phyloP scores from a whole-genome alignment of 2,797 vertebrate genomes.

The Hapalemur alaotrensis region DNA sequence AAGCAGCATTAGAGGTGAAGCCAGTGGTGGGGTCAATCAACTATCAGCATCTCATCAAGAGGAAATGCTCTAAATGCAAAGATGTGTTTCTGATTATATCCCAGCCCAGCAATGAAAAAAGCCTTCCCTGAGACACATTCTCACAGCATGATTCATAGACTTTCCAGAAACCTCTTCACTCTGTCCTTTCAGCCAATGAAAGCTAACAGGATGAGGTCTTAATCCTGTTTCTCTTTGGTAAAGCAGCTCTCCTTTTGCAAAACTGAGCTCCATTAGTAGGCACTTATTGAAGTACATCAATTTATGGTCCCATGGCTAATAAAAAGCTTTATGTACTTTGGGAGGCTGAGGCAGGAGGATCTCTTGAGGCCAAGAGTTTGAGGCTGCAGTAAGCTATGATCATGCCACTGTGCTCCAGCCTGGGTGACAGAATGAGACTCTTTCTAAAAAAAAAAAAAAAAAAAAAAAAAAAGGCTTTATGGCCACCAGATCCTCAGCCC shows the following conservation, averaged over 20 bases:
- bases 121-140: slow-evolving; percentile 47
- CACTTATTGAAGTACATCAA: neutral
- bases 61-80: neutral
- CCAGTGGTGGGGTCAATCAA: neutral
- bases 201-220: neutral
- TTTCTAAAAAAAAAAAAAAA: neutral
- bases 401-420: neutral
- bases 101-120: slow-evolving; percentile 66
- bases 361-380: no score
- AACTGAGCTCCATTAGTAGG: neutral
- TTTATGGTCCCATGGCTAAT: neutral
- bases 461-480: neutral
- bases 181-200: slow-evolving; percentile 59
- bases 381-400: neutral
- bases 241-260: neutral
- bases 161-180: neutral
- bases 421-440: neutral
- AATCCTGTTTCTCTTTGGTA: neutral
- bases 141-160: slow-evolving; percentile 65
- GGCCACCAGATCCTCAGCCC: neutral
- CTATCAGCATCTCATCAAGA: neutral
- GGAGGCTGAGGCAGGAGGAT: neutral
- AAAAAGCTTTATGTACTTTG: neutral
- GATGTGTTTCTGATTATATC: slow-evolving; percentile 70
- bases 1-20: neutral